Conservation (phyloP, 2,797 vertebrate species). For the Phalloptychus januarius region DNA sequence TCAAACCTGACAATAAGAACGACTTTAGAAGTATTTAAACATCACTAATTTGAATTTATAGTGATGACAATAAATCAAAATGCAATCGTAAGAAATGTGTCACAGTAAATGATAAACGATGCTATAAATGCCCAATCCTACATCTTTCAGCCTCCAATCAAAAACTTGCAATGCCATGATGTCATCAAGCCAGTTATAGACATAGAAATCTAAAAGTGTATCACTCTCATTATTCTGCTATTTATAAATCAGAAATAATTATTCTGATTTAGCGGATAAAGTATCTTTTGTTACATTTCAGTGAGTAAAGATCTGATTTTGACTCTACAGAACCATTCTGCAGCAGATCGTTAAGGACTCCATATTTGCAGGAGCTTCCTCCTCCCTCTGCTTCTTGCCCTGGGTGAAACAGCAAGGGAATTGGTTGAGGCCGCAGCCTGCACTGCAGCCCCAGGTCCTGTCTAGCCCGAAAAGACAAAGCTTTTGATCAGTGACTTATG, state of each 20-base stretch:
- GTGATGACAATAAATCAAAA: too few species aligned
- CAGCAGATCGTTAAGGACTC: constrained; percentile 53
- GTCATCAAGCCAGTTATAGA: neutral
- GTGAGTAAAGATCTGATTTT: neutral
- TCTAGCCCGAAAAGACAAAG: constrained; percentile 72
- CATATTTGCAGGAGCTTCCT: constrained; percentile 61
- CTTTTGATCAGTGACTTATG: constrained; percentile 77
- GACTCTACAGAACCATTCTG: neutral
- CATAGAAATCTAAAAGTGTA: neutral
- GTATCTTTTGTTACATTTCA: neutral
- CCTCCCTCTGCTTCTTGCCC: constrained; percentile 55
- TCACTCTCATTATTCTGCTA: neutral
- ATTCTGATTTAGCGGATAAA: neutral
- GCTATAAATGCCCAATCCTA: too few species aligned
- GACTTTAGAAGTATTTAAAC: too few species aligned
- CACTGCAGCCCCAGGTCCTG: constrained; percentile 70
- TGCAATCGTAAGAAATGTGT: too few species aligned
- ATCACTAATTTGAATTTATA: too few species aligned
- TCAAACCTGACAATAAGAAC: too few species aligned
- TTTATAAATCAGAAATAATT: neutral
- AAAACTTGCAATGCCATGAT: neutral
- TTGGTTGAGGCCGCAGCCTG: constrained; percentile 80
- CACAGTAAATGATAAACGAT: too few species aligned
- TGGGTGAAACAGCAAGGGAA: constrained; percentile 76
- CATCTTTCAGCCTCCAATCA: neutral